Conservation (phyloP, 1,140 invertebrate genomes). For the Tribolium castaneum region DNA sequence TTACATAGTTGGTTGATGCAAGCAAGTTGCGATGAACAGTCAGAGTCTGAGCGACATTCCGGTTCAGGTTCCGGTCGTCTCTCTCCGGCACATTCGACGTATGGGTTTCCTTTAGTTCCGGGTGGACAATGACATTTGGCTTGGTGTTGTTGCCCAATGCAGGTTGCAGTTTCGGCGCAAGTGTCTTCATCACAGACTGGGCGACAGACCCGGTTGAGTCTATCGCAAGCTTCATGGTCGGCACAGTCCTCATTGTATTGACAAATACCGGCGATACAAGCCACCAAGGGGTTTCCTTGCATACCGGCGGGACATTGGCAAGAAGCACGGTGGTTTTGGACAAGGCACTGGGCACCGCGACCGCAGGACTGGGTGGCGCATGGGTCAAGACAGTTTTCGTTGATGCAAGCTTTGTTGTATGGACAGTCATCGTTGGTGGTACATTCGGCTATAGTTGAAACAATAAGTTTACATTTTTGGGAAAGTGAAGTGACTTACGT, state of each 20-base stretch:
- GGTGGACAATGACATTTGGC: constrained; percentile 81
- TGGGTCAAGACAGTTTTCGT: constrained; percentile 82
- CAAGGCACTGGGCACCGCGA: constrained; percentile 80
- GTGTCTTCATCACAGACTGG: constrained; percentile 82
- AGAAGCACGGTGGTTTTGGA: constrained; percentile 78
- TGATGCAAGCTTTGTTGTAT: constrained; percentile 84
- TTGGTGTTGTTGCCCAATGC: constrained; percentile 79
- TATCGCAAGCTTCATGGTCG: constrained; percentile 86
- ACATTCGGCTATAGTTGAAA: constrained; percentile 79
- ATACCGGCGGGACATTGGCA: constrained; percentile 87
- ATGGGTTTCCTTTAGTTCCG: constrained; percentile 83
- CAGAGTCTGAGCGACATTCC: constrained; percentile 79
- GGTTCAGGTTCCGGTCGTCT: constrained; percentile 60
- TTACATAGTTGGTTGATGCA: constrained; percentile 82
- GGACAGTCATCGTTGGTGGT: constrained; percentile 85
- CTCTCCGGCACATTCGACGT: constrained; percentile 72
- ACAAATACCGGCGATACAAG: constrained; percentile 86
- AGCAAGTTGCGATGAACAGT: constrained; percentile 78
- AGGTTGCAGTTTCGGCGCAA: constrained; percentile 81
- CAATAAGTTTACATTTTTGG: neutral
- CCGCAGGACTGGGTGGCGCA: constrained; percentile 80
- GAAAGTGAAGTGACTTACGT: constrained; percentile 72
- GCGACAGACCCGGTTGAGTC: constrained; percentile 84
- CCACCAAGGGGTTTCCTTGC: constrained; percentile 83
- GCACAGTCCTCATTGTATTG: constrained; percentile 92